Base-by-base conservation (phyloP, 1,140 invertebrate genomes). In the Drosophila varians region DNA sequence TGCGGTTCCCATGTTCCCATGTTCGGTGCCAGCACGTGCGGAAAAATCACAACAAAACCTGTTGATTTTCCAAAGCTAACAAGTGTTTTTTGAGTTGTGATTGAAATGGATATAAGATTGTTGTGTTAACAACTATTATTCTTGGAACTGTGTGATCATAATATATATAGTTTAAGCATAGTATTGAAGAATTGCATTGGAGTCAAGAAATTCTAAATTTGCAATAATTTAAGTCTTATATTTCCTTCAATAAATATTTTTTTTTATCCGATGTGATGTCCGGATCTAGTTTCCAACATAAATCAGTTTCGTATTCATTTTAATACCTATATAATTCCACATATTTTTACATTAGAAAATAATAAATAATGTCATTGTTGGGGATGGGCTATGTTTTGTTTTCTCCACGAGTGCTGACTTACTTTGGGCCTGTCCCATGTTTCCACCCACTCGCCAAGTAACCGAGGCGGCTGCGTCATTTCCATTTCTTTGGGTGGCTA, bases 401-500 rank as follows among this genome's bases (percentile, higher is more conserved):
- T 9, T 14, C 14, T 57, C 61, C 62, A 66, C 60, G 19, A 66
- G 58, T 34, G 14, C 12, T 52, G 45, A 42, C 45, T 51, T 65
- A 43, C 42, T 46, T 34, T 60, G 42, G 42, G 60, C 42, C 60
- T 47, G 60, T 61, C 28, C 46, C 42, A 56, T 60, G 18, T 42
- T 28, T 65, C 60, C 61, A 31, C 46, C 62, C 60, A 65, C 62
- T 52, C 40, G 68, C 11, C 16, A 38, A 26, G 11, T 31, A 36
- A 14, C 34, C 52, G 43, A 42, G 19, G 25, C 18, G 34, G 48
- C 48, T 72, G 69, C 49, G 69, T 73, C 56, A 72, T 73, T 72
- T 62, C 28, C 48, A 73, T 73, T 54, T 73, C 68, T 73, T 73
- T 48, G 69, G 47, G 55, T 48, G 28, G 18, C 36, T 21, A 53